These are phyloP conservation scores for Pseudococcus viburni DNA, from an alignment of 2,888 invertebrate genomes.

Conservation along the genomic window DNA sequence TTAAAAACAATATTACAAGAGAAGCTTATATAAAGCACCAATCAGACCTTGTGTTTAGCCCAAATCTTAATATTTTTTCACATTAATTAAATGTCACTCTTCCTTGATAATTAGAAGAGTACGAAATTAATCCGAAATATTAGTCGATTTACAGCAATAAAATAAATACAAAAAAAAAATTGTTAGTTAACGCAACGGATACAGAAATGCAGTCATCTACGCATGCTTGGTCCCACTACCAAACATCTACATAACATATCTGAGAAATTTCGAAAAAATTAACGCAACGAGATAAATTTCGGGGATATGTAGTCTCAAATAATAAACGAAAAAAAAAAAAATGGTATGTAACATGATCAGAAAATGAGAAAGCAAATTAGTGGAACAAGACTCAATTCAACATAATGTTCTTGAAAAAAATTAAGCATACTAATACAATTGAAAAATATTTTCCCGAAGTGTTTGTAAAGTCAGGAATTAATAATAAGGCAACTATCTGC, in stretches of 20 bases:
- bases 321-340: no score
- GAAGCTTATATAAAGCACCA: constrained; percentile 33
- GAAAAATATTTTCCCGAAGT: neutral
- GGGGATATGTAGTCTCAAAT: no score
- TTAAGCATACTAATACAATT: no score
- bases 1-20: constrained; percentile 33
- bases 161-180: neutral
- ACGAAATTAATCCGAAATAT: neutral
- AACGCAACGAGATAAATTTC: no score
- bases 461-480: neutral
- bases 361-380: no score
- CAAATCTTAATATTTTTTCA: neutral
- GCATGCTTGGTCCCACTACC: constrained; percentile 33
- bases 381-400: no score
- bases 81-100: no score
- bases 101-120: no score
- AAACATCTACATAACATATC: neutral
- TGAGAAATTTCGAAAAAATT: neutral
- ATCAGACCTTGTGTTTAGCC: neutral
- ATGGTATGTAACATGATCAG: no score
- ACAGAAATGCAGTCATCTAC: neutral
- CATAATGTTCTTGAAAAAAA: no score
- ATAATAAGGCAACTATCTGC: constrained; percentile 31
- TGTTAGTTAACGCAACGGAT: neutral
- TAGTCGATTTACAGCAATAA: neutral